Evolutionary conservation across 2,113 vertebrate species (phyloP).

Genomic region (Elaphurus davidianus): DNA sequence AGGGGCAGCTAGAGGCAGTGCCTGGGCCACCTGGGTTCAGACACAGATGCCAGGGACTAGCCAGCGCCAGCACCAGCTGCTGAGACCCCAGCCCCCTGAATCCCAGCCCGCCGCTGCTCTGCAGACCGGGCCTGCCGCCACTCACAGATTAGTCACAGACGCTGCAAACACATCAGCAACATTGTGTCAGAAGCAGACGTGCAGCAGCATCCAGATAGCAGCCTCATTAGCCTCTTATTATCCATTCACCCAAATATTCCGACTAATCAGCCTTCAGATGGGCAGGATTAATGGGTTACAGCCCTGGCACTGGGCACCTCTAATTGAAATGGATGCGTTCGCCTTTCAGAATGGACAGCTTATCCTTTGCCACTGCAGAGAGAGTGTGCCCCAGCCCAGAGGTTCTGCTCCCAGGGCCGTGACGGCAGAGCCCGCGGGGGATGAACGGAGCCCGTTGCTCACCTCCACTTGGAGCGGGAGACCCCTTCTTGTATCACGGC

Average conservation of each 20-base stretch:
- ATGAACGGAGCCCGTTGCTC: background rate
- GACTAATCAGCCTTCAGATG: conserved; percentile 80
- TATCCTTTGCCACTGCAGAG: conserved; percentile 38
- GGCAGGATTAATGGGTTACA: conserved; percentile 80
- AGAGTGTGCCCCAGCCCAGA: background rate
- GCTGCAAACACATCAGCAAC: conserved; percentile 51
- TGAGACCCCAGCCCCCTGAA: background rate
- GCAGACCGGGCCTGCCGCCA: background rate
- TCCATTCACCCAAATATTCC: conserved; percentile 75
- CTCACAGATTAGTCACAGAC: conserved; percentile 57
- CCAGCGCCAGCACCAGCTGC: background rate
- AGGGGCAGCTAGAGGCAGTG: background rate
- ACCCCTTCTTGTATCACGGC: background rate
- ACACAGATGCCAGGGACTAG: background rate
- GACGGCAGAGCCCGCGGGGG: rapidly evolving
- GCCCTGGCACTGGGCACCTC: conserved; percentile 60
- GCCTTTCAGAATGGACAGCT: conserved; percentile 57
- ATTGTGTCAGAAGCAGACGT: conserved; percentile 54
- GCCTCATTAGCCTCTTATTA: conserved; percentile 76
- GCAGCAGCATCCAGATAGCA: background rate
- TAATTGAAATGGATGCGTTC: conserved; percentile 78
- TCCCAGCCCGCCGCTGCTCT: background rate
- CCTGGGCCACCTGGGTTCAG: background rate
- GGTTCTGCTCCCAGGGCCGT: background rate
- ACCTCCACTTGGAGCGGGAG: background rate